phyloP scores from a whole-genome alignment of 2,888 invertebrate species.

The Drosophila vallismaia region DNA sequence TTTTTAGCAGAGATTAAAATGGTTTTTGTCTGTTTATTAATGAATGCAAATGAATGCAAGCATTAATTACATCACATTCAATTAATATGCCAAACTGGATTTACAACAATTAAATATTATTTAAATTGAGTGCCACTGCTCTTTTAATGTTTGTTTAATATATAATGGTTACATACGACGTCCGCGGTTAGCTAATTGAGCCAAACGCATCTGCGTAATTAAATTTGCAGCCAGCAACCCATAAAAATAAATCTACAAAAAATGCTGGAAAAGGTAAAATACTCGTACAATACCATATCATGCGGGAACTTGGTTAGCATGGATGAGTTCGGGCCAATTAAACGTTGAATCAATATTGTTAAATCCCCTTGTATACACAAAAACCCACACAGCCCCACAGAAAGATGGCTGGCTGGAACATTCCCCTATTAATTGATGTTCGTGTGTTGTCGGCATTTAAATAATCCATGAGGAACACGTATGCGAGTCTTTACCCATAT shows the following conservation, averaged over 20 bases:
- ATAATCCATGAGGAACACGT: conserved; percentile 33
- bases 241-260: conserved; percentile 20
- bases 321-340: conserved; percentile 43
- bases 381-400: conserved; percentile 5
- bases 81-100: neutral
- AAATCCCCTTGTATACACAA: conserved; percentile 11
- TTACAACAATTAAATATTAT: conserved; percentile 2
- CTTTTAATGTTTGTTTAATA: conserved; percentile 17
- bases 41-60: neutral
- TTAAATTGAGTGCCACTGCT: conserved; percentile 16
- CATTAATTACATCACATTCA: neutral
- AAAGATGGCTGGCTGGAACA: neutral
- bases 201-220: conserved; percentile 39
- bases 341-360: conserved; percentile 54
- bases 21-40: neutral
- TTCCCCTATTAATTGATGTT: conserved; percentile 28
- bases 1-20: neutral
- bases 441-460: conserved; percentile 30
- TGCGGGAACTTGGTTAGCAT: conserved; percentile 18
- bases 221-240: conserved; percentile 18
- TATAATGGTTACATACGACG: conserved; percentile 13
- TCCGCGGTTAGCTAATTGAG: conserved; percentile 21
- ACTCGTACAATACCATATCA: neutral
- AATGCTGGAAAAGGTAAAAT: conserved; percentile 6
- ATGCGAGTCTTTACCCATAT: conserved; percentile 1